These are phyloP conservation scores for Phoxinus phoxinus DNA, from an alignment of 2,113 vertebrate species.

Conservation along the genomic window DNA sequence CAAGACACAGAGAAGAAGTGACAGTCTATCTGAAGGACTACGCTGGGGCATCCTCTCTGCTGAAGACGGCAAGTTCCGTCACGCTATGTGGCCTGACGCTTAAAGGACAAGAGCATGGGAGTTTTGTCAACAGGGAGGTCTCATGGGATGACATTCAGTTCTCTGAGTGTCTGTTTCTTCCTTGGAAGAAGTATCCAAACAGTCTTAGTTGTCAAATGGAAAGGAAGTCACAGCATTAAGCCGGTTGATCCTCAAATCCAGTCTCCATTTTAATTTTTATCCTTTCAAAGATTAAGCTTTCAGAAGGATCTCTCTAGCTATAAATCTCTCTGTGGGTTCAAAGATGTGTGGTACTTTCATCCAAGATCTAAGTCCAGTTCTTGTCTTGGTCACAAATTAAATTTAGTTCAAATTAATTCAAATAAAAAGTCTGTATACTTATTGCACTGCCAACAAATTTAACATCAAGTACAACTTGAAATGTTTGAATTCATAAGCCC, in stretches of 20 bases:
- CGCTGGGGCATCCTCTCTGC: background rate
- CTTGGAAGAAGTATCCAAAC: background rate
- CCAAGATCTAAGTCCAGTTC: slow-evolving; percentile 23
- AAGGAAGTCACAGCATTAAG: slow-evolving; percentile 1
- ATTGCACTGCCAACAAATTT: slow-evolving; percentile 6
- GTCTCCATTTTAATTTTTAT: slow-evolving; percentile 6
- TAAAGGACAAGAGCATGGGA: slow-evolving; percentile 15
- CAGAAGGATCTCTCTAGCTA: background rate
- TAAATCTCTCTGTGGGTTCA: slow-evolving; percentile 17
- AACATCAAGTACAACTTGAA: background rate
- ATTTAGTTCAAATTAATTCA: too few relatives aligned
- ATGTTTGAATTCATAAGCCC: slow-evolving; percentile 7
- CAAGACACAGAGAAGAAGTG: slow-evolving; percentile 47
- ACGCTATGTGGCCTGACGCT: slow-evolving; percentile 24
- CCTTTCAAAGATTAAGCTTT: slow-evolving; percentile 29
- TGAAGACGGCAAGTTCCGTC: slow-evolving; percentile 22
- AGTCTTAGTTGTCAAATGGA: background rate
- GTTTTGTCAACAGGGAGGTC: slow-evolving; percentile 14
- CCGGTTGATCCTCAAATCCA: background rate
- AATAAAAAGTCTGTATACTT: background rate
- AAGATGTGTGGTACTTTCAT: slow-evolving; percentile 27
- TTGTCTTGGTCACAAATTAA: slow-evolving; percentile 22
- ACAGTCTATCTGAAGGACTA: slow-evolving; percentile 48
- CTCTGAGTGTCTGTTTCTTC: slow-evolving; percentile 12
- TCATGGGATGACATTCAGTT: slow-evolving; percentile 14